A percentile compares a stretch with the other conserved stretches of the same genome.
These are phyloP conservation scores for Apostichopus californicus DNA, from an alignment of 35 echinoderm and acorn worm species.

Conservation along the genomic window DNA sequence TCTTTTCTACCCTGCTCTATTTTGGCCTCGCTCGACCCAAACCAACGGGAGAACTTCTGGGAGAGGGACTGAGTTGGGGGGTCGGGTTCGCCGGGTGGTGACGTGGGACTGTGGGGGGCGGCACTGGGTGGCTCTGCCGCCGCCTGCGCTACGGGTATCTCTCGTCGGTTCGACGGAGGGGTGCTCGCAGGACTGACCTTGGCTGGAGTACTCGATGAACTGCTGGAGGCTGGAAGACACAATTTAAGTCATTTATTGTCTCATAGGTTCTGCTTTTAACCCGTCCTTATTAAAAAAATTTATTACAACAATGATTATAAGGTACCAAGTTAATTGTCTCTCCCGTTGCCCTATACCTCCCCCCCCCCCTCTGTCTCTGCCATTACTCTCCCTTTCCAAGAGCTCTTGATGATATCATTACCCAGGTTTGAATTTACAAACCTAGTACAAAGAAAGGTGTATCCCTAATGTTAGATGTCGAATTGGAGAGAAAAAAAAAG, in stretches of 20 bases:
- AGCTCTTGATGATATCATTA: no score
- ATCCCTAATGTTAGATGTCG: no score
- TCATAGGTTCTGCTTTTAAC: no score
- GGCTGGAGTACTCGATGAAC: constrained; percentile 65
- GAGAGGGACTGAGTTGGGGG: constrained; percentile 57
- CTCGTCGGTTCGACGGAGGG: constrained; percentile 36
- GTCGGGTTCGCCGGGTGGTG: constrained; percentile 34
- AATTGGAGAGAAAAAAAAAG: no score
- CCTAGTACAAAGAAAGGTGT: no score
- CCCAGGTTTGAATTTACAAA: no score
- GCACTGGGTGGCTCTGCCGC: neutral
- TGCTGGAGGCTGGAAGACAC: constrained; percentile 25
- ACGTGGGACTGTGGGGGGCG: neutral
- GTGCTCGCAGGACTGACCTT: constrained; percentile 71
- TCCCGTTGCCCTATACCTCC: no score
- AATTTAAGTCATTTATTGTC: neutral
- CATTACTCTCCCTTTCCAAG: no score
- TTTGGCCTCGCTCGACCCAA: constrained; percentile 69
- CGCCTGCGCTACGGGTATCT: constrained; percentile 24
- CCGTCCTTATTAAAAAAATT: no score
- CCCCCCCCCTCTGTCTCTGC: no score
- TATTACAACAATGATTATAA: no score
- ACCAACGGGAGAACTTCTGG: constrained; percentile 84
- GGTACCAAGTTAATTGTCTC: no score
- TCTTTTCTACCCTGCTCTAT: constrained; percentile 81